A percentile compares a stretch with the other conserved stretches of the same genome.
Conservation (phyloP, 2,888 invertebrate genomes). For the Ochlodes sylvanus region DNA sequence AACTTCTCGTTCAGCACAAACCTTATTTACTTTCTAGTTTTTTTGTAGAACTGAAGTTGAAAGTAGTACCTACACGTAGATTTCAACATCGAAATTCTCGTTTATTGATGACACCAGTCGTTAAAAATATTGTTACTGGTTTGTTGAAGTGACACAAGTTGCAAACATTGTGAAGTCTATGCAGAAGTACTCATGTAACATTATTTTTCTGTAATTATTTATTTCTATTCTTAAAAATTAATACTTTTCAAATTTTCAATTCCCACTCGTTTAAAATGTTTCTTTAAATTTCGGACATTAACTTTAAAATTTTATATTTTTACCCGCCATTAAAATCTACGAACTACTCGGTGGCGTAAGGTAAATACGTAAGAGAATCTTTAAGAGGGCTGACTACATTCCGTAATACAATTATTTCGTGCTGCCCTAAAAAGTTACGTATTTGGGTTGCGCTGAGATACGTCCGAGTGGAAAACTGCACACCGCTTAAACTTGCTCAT, state of each 20-base stretch:
- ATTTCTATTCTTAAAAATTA: too few species aligned
- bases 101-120: too few species aligned
- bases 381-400: slow-evolving; percentile 17
- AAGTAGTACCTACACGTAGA: not conserved
- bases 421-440: slow-evolving; percentile 35
- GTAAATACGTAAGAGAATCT: slow-evolving; percentile 18
- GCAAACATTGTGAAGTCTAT: too few species aligned
- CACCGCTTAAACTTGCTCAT: slow-evolving; percentile 33
- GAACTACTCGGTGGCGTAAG: not conserved
- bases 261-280: too few species aligned
- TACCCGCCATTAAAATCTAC: slow-evolving; percentile 17
- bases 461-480: slow-evolving; percentile 38
- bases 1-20: slow-evolving; percentile 21
- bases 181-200: too few species aligned
- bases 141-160: too few species aligned
- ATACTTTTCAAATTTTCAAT: too few species aligned
- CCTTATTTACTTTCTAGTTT: slow-evolving; percentile 25
- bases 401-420: slow-evolving; percentile 31
- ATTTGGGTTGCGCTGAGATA: slow-evolving; percentile 36
- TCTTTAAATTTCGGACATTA: too few species aligned
- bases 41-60: slow-evolving; percentile 13
- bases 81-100: too few species aligned
- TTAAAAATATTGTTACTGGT: too few species aligned
- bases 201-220: too few species aligned
- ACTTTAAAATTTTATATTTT: not conserved